Evolutionary conservation across 2,888 invertebrate species (phyloP), one percentile per base, ranked within the genome.

Genomic region (Pammene fasciana): DNA sequence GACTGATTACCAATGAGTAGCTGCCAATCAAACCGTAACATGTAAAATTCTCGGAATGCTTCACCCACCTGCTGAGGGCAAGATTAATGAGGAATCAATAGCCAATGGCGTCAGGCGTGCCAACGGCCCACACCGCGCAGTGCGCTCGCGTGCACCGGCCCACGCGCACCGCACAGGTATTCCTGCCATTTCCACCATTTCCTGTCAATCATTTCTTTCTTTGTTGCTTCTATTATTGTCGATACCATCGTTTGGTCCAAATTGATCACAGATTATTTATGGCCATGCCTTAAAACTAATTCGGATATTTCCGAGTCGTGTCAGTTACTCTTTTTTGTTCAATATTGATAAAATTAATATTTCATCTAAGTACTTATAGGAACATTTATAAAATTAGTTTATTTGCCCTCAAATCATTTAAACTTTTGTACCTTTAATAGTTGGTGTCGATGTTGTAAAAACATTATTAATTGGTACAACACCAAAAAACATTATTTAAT

Each of bases 151-250:
- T 73, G 68, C 60, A 70, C 45, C 76, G 73, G 72, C 89, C 89
- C 85, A 89, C 89, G 86, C 86, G 77, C 74, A 8, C 34, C 86
- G 77, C 74, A 8, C 34, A 81, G 82, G 81, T 86, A 87, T 85
- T 84, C 71, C 72, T 74, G 73, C 72, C 75, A 75, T 77, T 78
- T 74, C 68, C 76, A 74, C 74, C 75, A 72, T 73, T 72, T 74
- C 74, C 75, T 75, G 78, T 82, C 80, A 80, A 81, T 72, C 73
- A 72, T 18, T 36, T 68, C 66, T 57, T 54, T 62, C 41, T 56
- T 52, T 52, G 48, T 61, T 14, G 14, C 48, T 13, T 57, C 57
- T 57, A 57, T 41, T 57, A 18, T 45, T 59, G 9, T 10, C 11
- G 18, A 9, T 3, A 43, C 43, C 11, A 41, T 16, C 50, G 61